Percentiles rank a stretch among this genome's conserved stretches.
These are phyloP conservation scores for Drosophila santomea DNA, from an alignment of 1,140 invertebrate species.

Conservation along the genomic window DNA sequence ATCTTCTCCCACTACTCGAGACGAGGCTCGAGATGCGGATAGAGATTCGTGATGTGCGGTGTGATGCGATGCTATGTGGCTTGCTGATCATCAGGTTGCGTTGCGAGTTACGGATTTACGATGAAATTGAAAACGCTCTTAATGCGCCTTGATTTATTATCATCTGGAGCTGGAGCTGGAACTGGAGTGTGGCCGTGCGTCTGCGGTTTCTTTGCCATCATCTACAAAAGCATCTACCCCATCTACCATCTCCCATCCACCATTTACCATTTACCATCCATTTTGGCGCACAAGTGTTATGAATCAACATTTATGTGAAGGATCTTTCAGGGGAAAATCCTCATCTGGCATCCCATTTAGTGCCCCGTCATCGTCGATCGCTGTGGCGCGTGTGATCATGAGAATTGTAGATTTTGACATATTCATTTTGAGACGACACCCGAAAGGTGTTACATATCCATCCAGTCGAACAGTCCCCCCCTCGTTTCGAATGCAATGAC, in stretches of 20 bases:
- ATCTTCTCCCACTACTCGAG: constrained; percentile 39
- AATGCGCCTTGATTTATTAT: constrained; percentile 81
- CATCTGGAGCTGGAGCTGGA: constrained; percentile 35
- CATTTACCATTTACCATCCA: constrained; percentile 22
- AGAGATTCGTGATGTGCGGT: constrained; percentile 12
- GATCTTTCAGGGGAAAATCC: constrained; percentile 71
- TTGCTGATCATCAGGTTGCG: constrained; percentile 51
- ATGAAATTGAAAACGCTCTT: constrained; percentile 79
- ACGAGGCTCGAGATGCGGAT: constrained; percentile 21
- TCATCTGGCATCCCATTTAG: constrained; percentile 11
- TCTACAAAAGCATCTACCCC: background rate
- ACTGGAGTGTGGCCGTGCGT: constrained; percentile 44
- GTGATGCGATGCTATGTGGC: background rate
- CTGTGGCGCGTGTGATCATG: constrained; percentile 46
- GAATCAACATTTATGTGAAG: constrained; percentile 69
- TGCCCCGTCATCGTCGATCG: constrained; percentile 45
- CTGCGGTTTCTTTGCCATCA: constrained; percentile 47
- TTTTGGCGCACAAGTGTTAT: constrained; percentile 63
- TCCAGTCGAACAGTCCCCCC: constrained; percentile 5
- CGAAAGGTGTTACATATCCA: constrained; percentile 76
- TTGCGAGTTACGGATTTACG: constrained; percentile 43
- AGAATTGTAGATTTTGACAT: constrained; percentile 79
- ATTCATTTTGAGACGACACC: constrained; percentile 75
- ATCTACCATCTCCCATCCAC: constrained; percentile 3
- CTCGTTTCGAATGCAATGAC: constrained; percentile 62